Evolutionary conservation across 2,888 invertebrate genomes (phyloP).

Genomic region (Bhutanitis thaidina): DNA sequence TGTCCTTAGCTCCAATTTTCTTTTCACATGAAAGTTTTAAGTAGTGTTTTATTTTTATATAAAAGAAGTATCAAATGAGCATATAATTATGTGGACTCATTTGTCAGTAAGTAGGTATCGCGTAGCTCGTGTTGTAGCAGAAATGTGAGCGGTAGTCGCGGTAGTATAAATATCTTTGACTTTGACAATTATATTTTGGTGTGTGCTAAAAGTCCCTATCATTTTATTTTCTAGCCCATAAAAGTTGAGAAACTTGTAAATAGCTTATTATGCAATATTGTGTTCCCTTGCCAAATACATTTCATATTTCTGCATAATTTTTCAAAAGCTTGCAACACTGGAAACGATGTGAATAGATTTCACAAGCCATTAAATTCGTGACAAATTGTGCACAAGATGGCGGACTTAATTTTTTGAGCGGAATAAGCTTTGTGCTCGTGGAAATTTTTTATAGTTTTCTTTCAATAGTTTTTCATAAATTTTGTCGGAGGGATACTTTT

Average conservation of each 20-base stretch:
- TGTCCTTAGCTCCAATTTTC: too few species aligned
- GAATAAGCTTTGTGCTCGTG: constrained; percentile 56
- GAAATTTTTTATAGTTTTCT: constrained; percentile 65
- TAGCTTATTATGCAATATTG: constrained; percentile 18
- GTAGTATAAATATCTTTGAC: too few species aligned
- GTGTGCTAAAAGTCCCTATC: too few species aligned
- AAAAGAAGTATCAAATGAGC: too few species aligned
- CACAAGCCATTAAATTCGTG: constrained; percentile 81
- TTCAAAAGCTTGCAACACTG: constrained; percentile 25
- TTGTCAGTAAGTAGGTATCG: too few species aligned
- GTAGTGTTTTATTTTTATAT: too few species aligned
- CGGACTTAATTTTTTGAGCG: constrained; percentile 59
- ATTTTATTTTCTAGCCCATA: too few species aligned
- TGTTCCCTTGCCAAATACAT: constrained; percentile 21
- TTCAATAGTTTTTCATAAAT: constrained; percentile 58
- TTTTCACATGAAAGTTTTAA: too few species aligned
- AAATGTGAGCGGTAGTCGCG: too few species aligned
- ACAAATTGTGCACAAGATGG: constrained; percentile 78
- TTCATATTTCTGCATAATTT: constrained; percentile 22
- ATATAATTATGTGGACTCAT: too few species aligned
- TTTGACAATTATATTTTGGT: too few species aligned
- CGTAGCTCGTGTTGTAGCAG: too few species aligned
- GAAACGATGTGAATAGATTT: constrained; percentile 68
- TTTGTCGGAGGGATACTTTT: constrained; percentile 44
- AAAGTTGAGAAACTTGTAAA: not conserved